Conservation (phyloP, 2,888 invertebrate species). For the Rhopalosiphum nymphaeae region DNA sequence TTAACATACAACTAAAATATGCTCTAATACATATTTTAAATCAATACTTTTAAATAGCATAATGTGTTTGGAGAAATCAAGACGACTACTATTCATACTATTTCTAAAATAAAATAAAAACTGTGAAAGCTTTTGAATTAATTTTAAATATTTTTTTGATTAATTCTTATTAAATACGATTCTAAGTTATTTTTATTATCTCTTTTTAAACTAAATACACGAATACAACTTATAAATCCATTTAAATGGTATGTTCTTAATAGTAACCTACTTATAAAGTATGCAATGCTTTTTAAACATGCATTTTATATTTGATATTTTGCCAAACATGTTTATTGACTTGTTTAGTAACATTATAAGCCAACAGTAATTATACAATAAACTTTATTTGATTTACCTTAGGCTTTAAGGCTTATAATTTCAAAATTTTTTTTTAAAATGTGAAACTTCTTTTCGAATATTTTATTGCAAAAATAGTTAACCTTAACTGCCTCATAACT, state of each 20-base stretch:
- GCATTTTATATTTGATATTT: neutral
- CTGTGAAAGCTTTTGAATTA: neutral
- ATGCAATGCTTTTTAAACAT: neutral
- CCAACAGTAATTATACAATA: neutral
- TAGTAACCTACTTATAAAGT: neutral
- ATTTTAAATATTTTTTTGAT: neutral
- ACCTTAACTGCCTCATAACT: neutral
- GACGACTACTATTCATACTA: neutral
- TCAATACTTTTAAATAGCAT: neutral
- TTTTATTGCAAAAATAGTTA: neutral
- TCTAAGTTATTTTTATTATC: neutral
- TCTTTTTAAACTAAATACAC: neutral
- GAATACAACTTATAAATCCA: neutral
- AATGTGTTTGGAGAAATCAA: neutral
- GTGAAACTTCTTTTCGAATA: neutral
- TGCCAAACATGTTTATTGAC: neutral
- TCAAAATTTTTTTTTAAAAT: no score
- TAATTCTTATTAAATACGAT: neutral
- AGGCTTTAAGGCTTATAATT: no score
- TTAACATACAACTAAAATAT: neutral
- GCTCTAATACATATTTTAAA: neutral
- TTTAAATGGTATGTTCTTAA: neutral
- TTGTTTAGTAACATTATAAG: neutral
- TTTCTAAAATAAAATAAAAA: neutral
- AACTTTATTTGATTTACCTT: neutral